phyloP scores from a whole-genome alignment of 2,797 vertebrate genomes.

The Harpagifer antarcticus region DNA sequence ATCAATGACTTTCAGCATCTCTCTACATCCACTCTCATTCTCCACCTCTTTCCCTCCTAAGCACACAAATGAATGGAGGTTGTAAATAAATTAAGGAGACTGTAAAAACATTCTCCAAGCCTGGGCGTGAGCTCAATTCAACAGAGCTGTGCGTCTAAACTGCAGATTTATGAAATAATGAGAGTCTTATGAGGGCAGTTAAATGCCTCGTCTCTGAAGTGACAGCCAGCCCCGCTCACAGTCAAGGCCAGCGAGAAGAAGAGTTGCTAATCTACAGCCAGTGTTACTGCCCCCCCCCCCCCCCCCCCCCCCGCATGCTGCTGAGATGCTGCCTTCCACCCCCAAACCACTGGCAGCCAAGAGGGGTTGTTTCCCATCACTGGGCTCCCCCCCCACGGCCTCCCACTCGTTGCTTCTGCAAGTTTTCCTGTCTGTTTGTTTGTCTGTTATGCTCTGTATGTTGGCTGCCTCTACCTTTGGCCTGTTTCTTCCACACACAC shows the following conservation, averaged over 20 bases:
- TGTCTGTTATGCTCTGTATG: conserved; percentile 63
- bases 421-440: conserved; percentile 56
- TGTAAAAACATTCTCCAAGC: conserved; percentile 68
- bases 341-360: conserved; percentile 51
- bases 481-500: conserved; percentile 26
- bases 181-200: conserved; percentile 67
- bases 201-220: conserved; percentile 67
- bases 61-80: conserved; percentile 42
- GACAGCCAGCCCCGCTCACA: conserved; percentile 58
- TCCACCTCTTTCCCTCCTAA: background rate
- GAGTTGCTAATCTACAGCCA: conserved; percentile 61
- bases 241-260: conserved; percentile 58
- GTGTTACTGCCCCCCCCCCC: conserved; percentile 38
- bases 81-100: conserved; percentile 65
- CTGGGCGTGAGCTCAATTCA: conserved; percentile 61
- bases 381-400: conserved; percentile 15
- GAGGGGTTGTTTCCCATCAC: conserved; percentile 56
- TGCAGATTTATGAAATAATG: conserved; percentile 79
- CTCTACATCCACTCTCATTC: background rate
- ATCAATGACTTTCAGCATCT: conserved; percentile 3
- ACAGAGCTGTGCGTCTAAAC: conserved; percentile 56
- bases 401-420: conserved; percentile 46
- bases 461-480: conserved; percentile 22
- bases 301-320: conserved; percentile 23
- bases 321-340: conserved; percentile 49